A percentile compares a stretch with the other conserved stretches of the same genome.
Evolutionary conservation across 2,113 vertebrate genomes (phyloP).

Genomic region (Taxidea taxus): DNA sequence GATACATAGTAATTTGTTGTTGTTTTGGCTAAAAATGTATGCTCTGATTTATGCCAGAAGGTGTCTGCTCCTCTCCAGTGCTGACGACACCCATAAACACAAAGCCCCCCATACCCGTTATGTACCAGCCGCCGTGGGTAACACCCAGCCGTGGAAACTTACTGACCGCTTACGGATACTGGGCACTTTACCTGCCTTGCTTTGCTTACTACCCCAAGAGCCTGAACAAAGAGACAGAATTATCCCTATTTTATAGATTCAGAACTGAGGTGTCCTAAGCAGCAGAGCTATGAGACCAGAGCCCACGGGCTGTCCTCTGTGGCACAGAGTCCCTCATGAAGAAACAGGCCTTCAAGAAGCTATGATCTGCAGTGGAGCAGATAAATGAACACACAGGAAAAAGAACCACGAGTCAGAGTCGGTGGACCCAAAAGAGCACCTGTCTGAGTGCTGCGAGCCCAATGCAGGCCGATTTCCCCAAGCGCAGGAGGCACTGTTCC

Average conservation of each 20-base stretch:
- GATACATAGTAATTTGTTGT: neutral
- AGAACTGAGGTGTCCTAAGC: neutral
- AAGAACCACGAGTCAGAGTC: neutral
- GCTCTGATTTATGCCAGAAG: neutral
- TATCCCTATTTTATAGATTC: neutral
- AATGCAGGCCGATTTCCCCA: fast-evolving
- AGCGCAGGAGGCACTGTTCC: neutral
- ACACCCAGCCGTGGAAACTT: neutral
- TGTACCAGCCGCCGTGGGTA: neutral
- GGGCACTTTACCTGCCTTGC: neutral
- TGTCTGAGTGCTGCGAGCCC: fast-evolving
- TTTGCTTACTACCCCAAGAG: neutral
- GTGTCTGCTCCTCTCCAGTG: neutral
- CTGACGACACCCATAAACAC: neutral
- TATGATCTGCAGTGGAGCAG: fast-evolving
- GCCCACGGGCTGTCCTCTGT: fast-evolving
- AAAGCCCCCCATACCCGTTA: neutral
- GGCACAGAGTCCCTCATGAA: too few species aligned
- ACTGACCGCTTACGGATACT: neutral
- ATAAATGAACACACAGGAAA: fast-evolving
- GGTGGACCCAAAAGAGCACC: neutral
- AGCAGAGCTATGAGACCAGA: neutral
- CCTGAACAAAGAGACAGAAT: neutral
- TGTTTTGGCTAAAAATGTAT: neutral
- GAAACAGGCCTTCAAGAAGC: neutral